Conservation (phyloP, 2,797 vertebrate genomes). For the Bovichtus diacanthus region DNA sequence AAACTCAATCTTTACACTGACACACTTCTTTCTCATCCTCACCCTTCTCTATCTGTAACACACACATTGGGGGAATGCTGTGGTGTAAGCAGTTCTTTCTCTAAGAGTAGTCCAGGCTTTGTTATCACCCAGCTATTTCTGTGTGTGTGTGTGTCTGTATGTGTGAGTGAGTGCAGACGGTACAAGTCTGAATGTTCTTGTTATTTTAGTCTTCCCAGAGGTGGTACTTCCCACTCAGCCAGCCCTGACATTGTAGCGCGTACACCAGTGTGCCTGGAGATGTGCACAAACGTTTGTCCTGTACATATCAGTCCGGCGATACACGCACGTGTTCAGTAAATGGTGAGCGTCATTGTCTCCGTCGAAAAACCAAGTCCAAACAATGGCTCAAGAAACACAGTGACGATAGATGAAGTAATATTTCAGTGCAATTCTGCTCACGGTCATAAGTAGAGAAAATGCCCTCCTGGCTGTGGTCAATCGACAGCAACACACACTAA, state of each 20-base stretch:
- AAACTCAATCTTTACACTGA: neutral
- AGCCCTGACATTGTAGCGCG: constrained; percentile 21
- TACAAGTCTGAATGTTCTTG: constrained; percentile 30
- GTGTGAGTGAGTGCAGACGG: constrained; percentile 16
- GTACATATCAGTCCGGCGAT: constrained; percentile 1
- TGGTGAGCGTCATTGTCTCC: neutral
- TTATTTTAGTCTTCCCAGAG: constrained; percentile 53
- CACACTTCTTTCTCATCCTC: neutral
- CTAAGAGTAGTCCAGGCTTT: constrained; percentile 23
- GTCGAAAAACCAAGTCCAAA: constrained; percentile 6
- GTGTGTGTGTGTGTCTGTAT: constrained; percentile 1
- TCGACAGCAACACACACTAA: constrained; percentile 1
- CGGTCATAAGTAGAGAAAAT: constrained; percentile 4
- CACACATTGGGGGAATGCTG: neutral
- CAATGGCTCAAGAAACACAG: neutral
- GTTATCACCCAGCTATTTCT: constrained; percentile 37
- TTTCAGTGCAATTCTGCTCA: neutral
- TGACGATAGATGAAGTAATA: neutral
- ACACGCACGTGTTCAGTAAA: constrained; percentile 6
- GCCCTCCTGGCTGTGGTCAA: neutral
- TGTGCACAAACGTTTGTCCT: neutral
- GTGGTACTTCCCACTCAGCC: constrained; percentile 27
- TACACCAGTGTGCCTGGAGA: constrained; percentile 22
- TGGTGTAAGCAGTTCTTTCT: constrained; percentile 18
- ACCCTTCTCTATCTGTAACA: neutral